These are phyloP conservation scores for Syndactyla subalaris DNA, from an alignment of 2,797 vertebrate species.

Conservation along the genomic window DNA sequence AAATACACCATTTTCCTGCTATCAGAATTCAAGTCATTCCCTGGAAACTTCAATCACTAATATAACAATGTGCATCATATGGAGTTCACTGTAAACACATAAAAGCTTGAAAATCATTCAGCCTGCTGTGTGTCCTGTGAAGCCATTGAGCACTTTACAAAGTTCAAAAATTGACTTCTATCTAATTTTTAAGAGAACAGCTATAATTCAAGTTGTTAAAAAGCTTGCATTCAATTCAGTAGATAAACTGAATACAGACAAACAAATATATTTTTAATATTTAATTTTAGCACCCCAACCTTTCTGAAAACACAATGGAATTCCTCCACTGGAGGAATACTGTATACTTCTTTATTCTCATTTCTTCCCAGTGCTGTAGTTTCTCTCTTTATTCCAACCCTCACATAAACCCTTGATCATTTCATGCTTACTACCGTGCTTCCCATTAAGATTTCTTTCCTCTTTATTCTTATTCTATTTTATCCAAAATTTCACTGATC, in stretches of 20 bases:
- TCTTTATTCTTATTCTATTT: background rate
- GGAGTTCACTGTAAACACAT: background rate
- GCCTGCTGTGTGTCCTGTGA: background rate
- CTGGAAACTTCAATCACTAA: background rate
- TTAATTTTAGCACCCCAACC: background rate
- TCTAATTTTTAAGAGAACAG: background rate
- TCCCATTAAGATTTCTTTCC: background rate
- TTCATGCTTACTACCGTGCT: background rate
- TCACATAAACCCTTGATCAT: background rate
- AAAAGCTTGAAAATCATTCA: background rate
- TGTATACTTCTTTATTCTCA: background rate
- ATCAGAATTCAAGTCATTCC: background rate
- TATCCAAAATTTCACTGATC: background rate
- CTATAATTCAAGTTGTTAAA: background rate
- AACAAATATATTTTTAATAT: background rate
- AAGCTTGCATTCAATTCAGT: background rate
- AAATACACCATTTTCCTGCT: background rate
- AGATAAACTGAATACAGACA: background rate
- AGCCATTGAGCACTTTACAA: background rate
- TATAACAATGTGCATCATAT: background rate
- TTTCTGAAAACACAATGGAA: background rate
- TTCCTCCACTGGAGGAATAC: background rate
- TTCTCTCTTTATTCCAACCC: background rate
- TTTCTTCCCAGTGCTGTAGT: background rate
- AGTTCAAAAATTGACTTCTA: background rate